A percentile compares a stretch with the other conserved stretches of the same genome.
Evolutionary conservation across 2,888 invertebrate species (phyloP).

Genomic region (Dryobotodes eremita): DNA sequence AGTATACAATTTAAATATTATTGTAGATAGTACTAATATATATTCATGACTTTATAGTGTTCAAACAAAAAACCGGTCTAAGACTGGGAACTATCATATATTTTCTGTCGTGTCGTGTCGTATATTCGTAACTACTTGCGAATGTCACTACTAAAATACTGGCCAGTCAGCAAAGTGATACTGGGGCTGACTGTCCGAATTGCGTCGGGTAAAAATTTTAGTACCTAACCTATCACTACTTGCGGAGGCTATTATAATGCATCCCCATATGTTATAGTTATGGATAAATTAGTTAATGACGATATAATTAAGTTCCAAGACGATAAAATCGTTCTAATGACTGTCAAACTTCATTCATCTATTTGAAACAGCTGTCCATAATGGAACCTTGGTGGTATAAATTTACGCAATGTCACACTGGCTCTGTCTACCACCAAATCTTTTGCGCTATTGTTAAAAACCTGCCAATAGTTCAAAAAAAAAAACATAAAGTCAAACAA

Average conservation of each 20-base stretch:
- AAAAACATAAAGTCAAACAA: background rate
- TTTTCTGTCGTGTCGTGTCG: no score
- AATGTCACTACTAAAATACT: background rate
- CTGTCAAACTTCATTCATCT: slow-evolving; percentile 12
- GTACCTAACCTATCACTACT: background rate
- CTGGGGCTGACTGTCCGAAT: background rate
- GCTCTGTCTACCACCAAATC: background rate
- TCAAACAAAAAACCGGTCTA: background rate
- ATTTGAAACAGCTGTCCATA: slow-evolving; percentile 12
- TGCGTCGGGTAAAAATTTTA: background rate
- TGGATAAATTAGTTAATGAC: background rate
- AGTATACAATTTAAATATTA: slow-evolving; percentile 24
- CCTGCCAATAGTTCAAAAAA: background rate
- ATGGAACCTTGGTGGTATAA: background rate
- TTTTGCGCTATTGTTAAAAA: slow-evolving; percentile 23
- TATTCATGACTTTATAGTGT: slow-evolving; percentile 23
- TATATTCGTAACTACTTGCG: background rate
- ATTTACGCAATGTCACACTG: slow-evolving; percentile 1
- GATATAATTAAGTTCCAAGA: background rate
- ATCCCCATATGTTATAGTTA: no score
- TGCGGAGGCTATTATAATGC: background rate
- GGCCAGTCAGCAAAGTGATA: background rate
- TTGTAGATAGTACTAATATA: slow-evolving; percentile 29
- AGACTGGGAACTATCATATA: background rate
- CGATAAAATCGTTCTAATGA: slow-evolving; percentile 9